Evolutionary conservation across 2,113 vertebrate genomes (phyloP).

Genomic region (Percina caprodes): DNA sequence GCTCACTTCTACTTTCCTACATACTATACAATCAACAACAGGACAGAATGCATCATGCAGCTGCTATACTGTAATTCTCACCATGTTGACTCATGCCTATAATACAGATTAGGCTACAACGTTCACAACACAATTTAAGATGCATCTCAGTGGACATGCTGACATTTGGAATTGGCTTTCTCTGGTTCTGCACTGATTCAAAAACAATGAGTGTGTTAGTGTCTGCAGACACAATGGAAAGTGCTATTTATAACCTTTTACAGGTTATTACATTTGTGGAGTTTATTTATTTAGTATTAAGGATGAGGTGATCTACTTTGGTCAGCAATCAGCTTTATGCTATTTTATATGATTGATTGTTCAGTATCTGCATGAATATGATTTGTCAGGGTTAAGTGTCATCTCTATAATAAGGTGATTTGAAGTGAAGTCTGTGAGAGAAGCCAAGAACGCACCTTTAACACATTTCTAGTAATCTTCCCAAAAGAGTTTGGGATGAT

Average conservation of each 20-base stretch:
- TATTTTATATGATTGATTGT: neutral
- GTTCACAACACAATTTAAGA: neutral
- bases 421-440: neutral
- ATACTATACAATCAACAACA: no score
- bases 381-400: no score
- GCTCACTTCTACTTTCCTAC: neutral
- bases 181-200: neutral
- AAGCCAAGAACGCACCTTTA: constrained; percentile 71
- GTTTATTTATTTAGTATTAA: neutral
- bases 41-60: no score
- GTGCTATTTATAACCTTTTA: neutral
- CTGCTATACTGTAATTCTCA: constrained; percentile 1
- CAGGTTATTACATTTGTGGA: neutral
- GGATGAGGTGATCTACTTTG: neutral
- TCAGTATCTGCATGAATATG: neutral
- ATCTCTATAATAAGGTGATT: fast-evolving
- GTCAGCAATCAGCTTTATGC: neutral
- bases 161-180: constrained; percentile 4
- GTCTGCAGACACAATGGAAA: neutral
- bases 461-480: constrained; percentile 86
- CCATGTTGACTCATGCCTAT: neutral
- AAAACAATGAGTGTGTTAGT: neutral
- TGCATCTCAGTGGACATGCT: neutral
- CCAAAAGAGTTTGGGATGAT: constrained; percentile 89
- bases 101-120: neutral